Conservation (phyloP, 2,113 vertebrate species). For the Oreotragus oreotragus region DNA sequence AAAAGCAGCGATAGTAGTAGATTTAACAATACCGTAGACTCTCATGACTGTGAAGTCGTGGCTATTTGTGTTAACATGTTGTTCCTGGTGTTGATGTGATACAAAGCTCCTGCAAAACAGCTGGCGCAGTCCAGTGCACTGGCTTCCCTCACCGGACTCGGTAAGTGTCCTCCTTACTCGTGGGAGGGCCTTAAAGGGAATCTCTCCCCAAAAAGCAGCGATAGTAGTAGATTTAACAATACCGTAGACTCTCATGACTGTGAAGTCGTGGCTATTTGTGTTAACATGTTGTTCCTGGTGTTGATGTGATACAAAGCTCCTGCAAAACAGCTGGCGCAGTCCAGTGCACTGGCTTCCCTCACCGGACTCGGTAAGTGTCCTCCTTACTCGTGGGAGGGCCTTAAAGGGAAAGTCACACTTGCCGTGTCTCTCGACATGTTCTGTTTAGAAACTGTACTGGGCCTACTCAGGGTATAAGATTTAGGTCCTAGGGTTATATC, state of each 20-base stretch:
- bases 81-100: slow-evolving; percentile 99
- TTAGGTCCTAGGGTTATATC: slow-evolving; percentile 27
- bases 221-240: slow-evolving; percentile 97
- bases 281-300: slow-evolving; percentile 99
- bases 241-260: slow-evolving; percentile 97
- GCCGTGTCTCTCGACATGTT: slow-evolving; percentile 77
- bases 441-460: slow-evolving; percentile 74
- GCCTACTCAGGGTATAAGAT: slow-evolving; percentile 38
- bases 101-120: slow-evolving; percentile 99
- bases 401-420: slow-evolving; percentile 78
- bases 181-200: slow-evolving; percentile 81
- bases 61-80: slow-evolving; percentile 99
- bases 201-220: slow-evolving; percentile 94
- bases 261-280: slow-evolving; percentile 99
- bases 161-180: slow-evolving; percentile 93
- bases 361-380: slow-evolving; percentile 99
- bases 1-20: slow-evolving; percentile 95
- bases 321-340: slow-evolving; percentile 99
- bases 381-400: slow-evolving; percentile 84
- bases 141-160: slow-evolving; percentile 99
- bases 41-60: slow-evolving; percentile 99
- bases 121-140: slow-evolving; percentile 99
- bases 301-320: slow-evolving; percentile 99
- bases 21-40: slow-evolving; percentile 97
- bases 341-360: slow-evolving; percentile 99